Conservation (phyloP, 2,113 vertebrate genomes). For the Acinonyx jubatus region DNA sequence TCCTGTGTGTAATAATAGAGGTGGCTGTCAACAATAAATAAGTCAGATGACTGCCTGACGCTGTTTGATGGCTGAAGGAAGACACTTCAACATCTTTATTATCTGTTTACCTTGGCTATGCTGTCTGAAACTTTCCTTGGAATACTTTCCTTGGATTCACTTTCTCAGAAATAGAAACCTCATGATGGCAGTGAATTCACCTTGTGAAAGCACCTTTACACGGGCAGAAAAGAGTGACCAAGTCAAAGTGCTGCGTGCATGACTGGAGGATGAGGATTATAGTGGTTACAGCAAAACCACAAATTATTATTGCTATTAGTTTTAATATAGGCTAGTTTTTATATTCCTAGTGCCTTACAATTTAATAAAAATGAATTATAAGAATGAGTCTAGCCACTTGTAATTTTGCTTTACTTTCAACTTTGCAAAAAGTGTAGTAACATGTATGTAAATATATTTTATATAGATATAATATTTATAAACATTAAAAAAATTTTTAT, state of each 20-base stretch:
- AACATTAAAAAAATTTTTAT: conserved; percentile 26
- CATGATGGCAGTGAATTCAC: background rate
- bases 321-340: background rate
- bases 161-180: background rate
- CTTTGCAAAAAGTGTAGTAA: conserved; percentile 17
- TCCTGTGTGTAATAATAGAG: background rate
- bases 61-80: background rate
- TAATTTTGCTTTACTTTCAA: conserved; percentile 36
- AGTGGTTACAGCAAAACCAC: background rate
- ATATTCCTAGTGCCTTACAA: background rate
- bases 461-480: background rate
- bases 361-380: conserved; percentile 11
- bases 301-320: background rate
- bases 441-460: too few relatives aligned
- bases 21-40: background rate
- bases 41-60: background rate
- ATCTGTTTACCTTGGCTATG: background rate
- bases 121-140: background rate
- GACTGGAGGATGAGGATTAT: background rate
- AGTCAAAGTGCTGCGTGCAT: background rate
- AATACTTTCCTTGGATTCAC: background rate
- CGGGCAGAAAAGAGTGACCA: background rate
- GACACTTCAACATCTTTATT: background rate
- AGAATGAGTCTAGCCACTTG: background rate
- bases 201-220: background rate